phyloP scores from a whole-genome alignment of 2,113 vertebrate genomes.

The Herpailurus yagouaroundi region DNA sequence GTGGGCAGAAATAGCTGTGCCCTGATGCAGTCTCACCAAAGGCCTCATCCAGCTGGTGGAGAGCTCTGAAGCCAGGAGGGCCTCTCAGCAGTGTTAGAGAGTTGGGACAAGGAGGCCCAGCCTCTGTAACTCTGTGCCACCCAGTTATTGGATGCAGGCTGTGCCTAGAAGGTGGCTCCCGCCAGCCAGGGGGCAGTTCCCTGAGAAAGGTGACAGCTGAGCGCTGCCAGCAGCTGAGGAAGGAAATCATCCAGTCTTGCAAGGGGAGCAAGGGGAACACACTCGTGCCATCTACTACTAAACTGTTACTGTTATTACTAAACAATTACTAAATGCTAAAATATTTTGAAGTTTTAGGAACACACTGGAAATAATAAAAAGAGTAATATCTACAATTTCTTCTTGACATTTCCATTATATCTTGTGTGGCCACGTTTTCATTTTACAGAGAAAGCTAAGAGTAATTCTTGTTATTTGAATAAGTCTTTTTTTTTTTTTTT shows the following conservation, averaged over 20 bases:
- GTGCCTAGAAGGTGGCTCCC: not conserved
- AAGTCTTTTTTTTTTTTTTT: conserved; percentile 18
- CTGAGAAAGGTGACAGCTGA: not conserved
- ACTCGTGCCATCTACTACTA: not conserved
- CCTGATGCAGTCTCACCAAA: not conserved
- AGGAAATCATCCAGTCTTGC: not conserved
- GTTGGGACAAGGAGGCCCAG: not conserved
- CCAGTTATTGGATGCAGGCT: fast-evolving
- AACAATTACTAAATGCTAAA: not conserved
- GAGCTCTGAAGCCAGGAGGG: not conserved
- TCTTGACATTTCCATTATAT: not conserved
- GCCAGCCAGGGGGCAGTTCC: not conserved
- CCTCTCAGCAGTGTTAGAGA: not conserved
- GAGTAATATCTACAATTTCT: not conserved
- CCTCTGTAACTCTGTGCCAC: not conserved
- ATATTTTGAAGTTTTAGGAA: conserved; percentile 17
- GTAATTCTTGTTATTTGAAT: not conserved
- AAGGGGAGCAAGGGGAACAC: not conserved
- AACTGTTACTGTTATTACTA: not conserved
- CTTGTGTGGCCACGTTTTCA: not conserved
- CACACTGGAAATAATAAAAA: not conserved
- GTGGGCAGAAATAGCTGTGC: not conserved
- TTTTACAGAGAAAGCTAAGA: not conserved
- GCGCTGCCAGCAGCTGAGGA: too few species aligned
- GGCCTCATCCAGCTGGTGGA: not conserved